Evolutionary conservation across 2,113 vertebrate genomes (phyloP), one percentile per base, ranked within the genome.

Genomic region (Talpa occidentalis): DNA sequence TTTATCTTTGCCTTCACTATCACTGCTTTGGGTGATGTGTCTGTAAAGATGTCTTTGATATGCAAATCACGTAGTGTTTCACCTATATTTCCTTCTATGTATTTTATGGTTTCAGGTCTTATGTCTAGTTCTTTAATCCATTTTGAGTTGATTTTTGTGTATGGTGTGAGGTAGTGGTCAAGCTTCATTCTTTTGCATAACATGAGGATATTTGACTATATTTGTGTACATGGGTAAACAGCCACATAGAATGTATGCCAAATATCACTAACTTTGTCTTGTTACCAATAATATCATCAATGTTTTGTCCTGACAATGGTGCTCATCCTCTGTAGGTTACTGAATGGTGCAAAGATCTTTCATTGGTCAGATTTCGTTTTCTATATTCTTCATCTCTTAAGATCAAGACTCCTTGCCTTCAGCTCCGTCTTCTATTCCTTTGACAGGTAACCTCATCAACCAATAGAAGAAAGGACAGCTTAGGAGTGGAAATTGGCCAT

Each of bases 181-280:
- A n/a, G n/a, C n/a, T n/a, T n/a, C n/a, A n/a, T n/a, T n/a, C n/a
- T n/a, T n/a, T n/a, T n/a, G n/a, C n/a, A n/a, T n/a, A 73, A 67
- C 19, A 78, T 86, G 21, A 95, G 10, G 90, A 90, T 82, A 72
- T 90, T 93, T 95, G 69, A 2, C 72, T 95, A 35, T 5, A 21
- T 93, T 94, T 89, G 12, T 89, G 54, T 82, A 60, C 30, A 16
- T 78, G 40, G 12, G 35, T 78, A 47, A 10, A n/a, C 15, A 93
- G 8, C 28, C 47, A 79, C 84, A 79, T 40, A 87, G 44, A 86
- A 78, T 90, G n/a, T 89, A 86, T 95, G 42, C 35, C 37, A 69
- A 64, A 5, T 52, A n/a, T 88, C 72, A 88, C 56, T 69, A 42
- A 60, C 79, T 73, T 62, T 90, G 4, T 69, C 91, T 60, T 73